Base-by-base conservation (phyloP, 2,797 vertebrate genomes). In the Cuculus canorus region DNA sequence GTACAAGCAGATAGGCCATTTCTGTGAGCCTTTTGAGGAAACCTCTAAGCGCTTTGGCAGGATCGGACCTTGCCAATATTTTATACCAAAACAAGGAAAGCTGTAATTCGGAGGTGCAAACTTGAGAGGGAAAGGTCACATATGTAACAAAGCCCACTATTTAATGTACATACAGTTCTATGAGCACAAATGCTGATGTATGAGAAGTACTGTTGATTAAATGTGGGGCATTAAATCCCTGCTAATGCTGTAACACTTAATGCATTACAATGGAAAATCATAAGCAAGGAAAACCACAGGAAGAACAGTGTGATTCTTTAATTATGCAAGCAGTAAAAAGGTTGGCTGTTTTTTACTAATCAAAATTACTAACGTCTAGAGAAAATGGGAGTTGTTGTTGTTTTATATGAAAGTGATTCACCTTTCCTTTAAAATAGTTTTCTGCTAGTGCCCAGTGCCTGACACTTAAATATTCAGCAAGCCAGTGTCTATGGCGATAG, bases 171-270 rank as follows among this genome's bases (percentile, higher is more conserved):
- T 88, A 79, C 66, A 90, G 18, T 83, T 70, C 23, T 28, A 53
- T 82, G 56, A 64, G 77, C 50, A 60, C 73, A 95, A 92, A 57
- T 66, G 86, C 92, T 97, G 93, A 92, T 50, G 21, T 71, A 39
- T 77, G 69, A 96, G 86, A 94, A 94, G 70, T 52, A 82, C 61
- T 90, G 71, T 88, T 95, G 96, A 97, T 97, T 96, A 88, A 79
- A 94, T 82, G 82, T 71, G 37, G 47, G 53, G 32, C 22, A 81
- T 92, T 93, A 87, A 84, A 93, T 84, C 82, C 70, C 81, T 85
- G 78, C 86, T 95, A 94, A 96, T 79, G 70, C 63, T 5, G 3
- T 94, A 94, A 82, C 88, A 87, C 61, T 71, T 92, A 95, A 96
- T 93, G 92, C 89, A 88, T 95, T 91, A 84, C 90, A 91, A 60